Evolutionary conservation across 2,888 invertebrate species (phyloP).

Genomic region (Emmelina monodactyla): DNA sequence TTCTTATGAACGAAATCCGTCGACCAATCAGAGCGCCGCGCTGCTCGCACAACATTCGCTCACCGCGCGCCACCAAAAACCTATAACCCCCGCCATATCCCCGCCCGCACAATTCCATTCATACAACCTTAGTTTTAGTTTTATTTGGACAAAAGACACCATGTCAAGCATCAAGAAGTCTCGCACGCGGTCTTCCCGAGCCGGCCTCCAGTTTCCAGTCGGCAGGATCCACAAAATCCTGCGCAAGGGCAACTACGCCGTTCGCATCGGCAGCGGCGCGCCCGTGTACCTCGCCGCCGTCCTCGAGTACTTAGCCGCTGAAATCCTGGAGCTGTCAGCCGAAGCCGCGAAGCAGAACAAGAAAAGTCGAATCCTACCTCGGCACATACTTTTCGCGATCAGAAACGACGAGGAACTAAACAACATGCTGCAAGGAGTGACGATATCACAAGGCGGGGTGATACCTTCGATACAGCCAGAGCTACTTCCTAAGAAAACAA

Average conservation of each 20-base stretch:
- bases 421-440: slow-evolving; percentile 29
- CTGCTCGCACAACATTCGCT: too few relatives aligned
- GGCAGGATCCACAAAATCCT: slow-evolving; percentile 66
- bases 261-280: slow-evolving; percentile 60
- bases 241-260: slow-evolving; percentile 68
- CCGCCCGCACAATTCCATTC: too few relatives aligned
- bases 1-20: too few relatives aligned
- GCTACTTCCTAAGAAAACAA: slow-evolving; percentile 37
- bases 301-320: slow-evolving; percentile 72
- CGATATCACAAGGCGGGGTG: slow-evolving; percentile 36
- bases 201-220: slow-evolving; percentile 63
- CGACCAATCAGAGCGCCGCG: too few relatives aligned
- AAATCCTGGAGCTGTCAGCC: slow-evolving; percentile 70
- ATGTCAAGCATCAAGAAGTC: neutral
- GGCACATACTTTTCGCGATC: slow-evolving; percentile 37
- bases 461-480: slow-evolving; percentile 30
- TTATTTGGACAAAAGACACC: too few relatives aligned
- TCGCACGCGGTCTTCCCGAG: slow-evolving; percentile 42
- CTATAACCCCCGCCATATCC: too few relatives aligned
- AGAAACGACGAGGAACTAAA: slow-evolving; percentile 39
- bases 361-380: slow-evolving; percentile 56
- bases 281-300: slow-evolving; percentile 65
- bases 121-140: too few relatives aligned
- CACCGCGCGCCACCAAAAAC: too few relatives aligned
- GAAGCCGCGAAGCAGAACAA: slow-evolving; percentile 72